A percentile compares a stretch with the other conserved stretches of the same genome.
phyloP scores from a whole-genome alignment of 2,888 invertebrate species.

The Pterobdella sp. region DNA sequence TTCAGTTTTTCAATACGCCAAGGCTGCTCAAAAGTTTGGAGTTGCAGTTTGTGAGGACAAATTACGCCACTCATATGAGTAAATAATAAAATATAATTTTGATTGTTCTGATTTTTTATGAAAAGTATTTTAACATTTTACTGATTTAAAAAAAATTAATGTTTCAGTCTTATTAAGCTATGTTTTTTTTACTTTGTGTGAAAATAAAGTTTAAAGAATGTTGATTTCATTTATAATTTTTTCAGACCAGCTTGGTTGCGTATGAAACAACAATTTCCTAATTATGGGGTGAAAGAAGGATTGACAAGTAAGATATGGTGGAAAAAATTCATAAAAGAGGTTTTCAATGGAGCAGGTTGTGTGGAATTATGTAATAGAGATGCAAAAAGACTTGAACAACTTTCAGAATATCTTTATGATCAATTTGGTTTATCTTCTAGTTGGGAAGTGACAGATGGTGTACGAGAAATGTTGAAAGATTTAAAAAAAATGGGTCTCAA shows the following conservation, averaged over 20 bases:
- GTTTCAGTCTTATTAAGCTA: background rate
- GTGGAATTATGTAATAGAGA: background rate
- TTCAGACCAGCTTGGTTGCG: slow-evolving; percentile 14
- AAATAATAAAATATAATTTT: background rate
- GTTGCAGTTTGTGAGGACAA: slow-evolving; percentile 2
- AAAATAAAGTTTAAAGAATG: background rate
- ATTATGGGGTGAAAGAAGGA: slow-evolving; percentile 16
- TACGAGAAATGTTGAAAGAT: slow-evolving; percentile 4
- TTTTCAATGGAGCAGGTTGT: slow-evolving; percentile 19
- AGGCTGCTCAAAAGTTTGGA: slow-evolving; percentile 12
- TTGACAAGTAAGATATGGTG: slow-evolving; percentile 21
- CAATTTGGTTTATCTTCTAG: slow-evolving; percentile 4
- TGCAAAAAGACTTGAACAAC: background rate
- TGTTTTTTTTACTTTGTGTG: background rate
- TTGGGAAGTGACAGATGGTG: slow-evolving; percentile 12
- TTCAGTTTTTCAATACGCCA: slow-evolving; percentile 19
- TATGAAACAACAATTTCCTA: slow-evolving; percentile 18
- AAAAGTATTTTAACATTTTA: background rate
- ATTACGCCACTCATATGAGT: slow-evolving; percentile 12
- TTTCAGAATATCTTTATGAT: slow-evolving; percentile 8
- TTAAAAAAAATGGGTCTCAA: slow-evolving; percentile 15
- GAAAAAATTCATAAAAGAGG: slow-evolving; percentile 19
- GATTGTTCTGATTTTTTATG: background rate
- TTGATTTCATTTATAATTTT: background rate
- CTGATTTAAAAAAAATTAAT: background rate